These are phyloP conservation scores for Stictonetta naevosa DNA, from an alignment of 2,113 vertebrate genomes.

Conservation along the genomic window DNA sequence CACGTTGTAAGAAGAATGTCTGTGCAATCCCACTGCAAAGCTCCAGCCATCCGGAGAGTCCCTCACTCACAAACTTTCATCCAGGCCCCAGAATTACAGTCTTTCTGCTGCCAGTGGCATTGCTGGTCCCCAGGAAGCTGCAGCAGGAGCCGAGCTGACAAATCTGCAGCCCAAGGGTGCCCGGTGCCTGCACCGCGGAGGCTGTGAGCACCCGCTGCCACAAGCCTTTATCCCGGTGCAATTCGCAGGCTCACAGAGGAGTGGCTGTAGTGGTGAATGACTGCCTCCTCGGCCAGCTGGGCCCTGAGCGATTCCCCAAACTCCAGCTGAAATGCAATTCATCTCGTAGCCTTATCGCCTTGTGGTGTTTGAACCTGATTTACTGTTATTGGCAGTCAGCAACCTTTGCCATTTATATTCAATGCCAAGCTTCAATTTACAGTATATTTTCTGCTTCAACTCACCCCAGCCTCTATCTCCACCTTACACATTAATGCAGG, in stretches of 20 bases:
- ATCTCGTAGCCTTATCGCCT: background rate
- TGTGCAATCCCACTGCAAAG: background rate
- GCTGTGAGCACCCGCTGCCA: background rate
- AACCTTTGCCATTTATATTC: slow-evolving; percentile 53
- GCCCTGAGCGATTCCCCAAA: background rate
- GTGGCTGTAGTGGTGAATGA: background rate
- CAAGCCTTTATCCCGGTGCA: background rate
- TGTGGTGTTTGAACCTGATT: background rate
- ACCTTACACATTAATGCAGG: slow-evolving; percentile 42
- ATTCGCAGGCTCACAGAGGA: rapidly evolving
- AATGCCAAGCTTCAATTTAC: slow-evolving; percentile 62
- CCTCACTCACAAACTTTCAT: background rate
- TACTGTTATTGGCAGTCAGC: slow-evolving; percentile 30
- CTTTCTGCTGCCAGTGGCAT: background rate
- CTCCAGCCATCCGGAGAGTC: background rate
- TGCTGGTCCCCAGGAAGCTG: background rate
- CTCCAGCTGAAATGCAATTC: background rate
- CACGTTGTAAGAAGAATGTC: rapidly evolving
- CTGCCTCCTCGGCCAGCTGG: background rate
- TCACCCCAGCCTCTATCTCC: slow-evolving; percentile 40
- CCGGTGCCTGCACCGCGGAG: rapidly evolving
- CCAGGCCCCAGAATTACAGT: background rate
- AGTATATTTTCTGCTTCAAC: slow-evolving; percentile 43
- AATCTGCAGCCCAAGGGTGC: background rate
- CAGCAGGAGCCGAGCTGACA: rapidly evolving